Evolutionary conservation across 2,797 vertebrate genomes (phyloP).

Genomic region (Rallus crepitans): DNA sequence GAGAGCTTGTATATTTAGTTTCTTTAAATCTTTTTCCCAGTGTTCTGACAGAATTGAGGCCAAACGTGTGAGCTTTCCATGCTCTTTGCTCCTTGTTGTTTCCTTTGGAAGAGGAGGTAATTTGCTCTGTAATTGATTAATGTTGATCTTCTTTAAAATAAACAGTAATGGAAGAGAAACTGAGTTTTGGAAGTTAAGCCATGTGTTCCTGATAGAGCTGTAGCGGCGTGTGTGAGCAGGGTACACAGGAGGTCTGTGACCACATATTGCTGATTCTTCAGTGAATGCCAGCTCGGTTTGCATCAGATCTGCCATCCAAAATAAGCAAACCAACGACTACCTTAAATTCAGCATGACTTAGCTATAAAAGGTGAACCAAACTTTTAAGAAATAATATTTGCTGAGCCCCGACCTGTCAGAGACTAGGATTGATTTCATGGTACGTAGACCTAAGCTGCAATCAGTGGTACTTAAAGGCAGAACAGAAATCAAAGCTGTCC

Average conservation of each 20-base stretch:
- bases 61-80: neutral
- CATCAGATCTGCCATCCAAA: slow-evolving; percentile 21
- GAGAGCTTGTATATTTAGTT: neutral
- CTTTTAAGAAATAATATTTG: slow-evolving; percentile 24
- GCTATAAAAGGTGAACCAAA: slow-evolving; percentile 51
- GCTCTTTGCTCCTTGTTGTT: slow-evolving; percentile 22
- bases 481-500: neutral
- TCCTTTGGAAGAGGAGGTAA: slow-evolving; percentile 22
- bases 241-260: neutral
- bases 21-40: neutral
- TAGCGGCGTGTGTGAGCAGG: neutral
- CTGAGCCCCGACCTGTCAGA: slow-evolving; percentile 19
- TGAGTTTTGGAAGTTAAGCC: slow-evolving; percentile 11
- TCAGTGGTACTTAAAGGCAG: neutral
- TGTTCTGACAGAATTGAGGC: neutral
- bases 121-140: neutral
- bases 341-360: slow-evolving; percentile 28
- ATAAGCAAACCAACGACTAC: neutral
- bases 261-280: slow-evolving; percentile 9
- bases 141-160: slow-evolving; percentile 24
- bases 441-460: neutral
- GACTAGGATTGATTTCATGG: neutral
- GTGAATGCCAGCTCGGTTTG: slow-evolving; percentile 17
- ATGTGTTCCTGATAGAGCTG: neutral
- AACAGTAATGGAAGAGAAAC: slow-evolving; percentile 1